Evolutionary conservation across 2,113 vertebrate species (phyloP).

Genomic region (Atractosteus spatula): DNA sequence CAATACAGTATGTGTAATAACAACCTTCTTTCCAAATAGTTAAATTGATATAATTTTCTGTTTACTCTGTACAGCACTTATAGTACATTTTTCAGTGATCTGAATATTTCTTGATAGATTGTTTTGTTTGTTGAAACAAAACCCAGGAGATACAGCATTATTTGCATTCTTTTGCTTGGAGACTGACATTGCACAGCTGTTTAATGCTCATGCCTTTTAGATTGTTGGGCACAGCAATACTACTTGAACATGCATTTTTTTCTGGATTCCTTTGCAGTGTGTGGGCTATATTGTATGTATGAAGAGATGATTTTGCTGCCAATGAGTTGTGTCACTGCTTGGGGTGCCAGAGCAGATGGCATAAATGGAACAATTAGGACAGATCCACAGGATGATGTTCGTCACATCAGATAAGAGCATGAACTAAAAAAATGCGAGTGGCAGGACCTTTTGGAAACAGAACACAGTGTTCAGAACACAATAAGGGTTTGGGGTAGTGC

Average conservation of each 20-base stretch:
- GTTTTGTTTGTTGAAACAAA: neutral
- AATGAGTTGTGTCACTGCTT: neutral
- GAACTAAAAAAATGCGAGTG: conserved; percentile 2
- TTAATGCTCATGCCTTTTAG: neutral
- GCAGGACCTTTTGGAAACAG: neutral
- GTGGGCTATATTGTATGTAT: neutral
- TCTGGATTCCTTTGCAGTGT: neutral
- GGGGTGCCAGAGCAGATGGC: neutral
- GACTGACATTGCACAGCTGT: neutral
- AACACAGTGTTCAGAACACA: conserved; percentile 16
- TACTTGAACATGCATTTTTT: neutral
- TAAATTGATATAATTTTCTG: too few species aligned
- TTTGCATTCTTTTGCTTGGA: neutral
- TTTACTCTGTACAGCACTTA: neutral
- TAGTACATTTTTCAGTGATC: too few species aligned
- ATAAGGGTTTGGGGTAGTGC: conserved; percentile 48
- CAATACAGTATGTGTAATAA: too few species aligned
- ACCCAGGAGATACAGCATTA: neutral
- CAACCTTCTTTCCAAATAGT: too few species aligned
- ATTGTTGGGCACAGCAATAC: neutral
- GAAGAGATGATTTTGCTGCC: neutral
- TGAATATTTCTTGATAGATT: neutral
- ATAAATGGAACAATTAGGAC: conserved; percentile 1
- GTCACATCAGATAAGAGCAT: neutral
- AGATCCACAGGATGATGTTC: neutral